Evolutionary conservation across 2,888 invertebrate species (phyloP), one percentile per base, ranked within the genome.

Genomic region (Cheiracanthium punctorium): DNA sequence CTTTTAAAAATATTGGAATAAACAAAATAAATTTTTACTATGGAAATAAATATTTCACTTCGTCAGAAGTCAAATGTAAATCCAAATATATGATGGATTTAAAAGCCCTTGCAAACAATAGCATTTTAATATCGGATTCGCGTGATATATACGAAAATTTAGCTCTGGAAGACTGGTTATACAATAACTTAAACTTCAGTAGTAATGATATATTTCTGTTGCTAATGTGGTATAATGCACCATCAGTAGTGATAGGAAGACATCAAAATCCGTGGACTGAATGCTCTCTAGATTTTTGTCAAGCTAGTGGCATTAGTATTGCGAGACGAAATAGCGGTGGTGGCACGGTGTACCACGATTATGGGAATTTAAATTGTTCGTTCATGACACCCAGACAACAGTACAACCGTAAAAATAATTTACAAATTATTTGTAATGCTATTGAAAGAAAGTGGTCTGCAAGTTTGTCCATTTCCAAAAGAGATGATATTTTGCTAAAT

Each of bases 221-320:
- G 91, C 94, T 98, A 92, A 93, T 99, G 81, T 99, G 98, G 97
- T 94, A 95, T 77, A 99, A 98, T 92, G 94, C 95, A 89, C 98
- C 98, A 0, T 96, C 97, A 91, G 96, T 99, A 77, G 98, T 99
- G 5, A 95, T 99, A 91, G 99, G 99, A 7, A 94, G 97, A 82
- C 97, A 98, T 92, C 99, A 99, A 92, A 99, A 99, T 92, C 97
- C 98, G 0, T 99, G 98, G 96, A 91, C 95, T 41, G 99, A 99
- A 92, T 95, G 96, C 0, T 96, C 98, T 91, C 92, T 96, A 1
- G 93, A 94, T 1, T 93, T 93, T 64, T 91, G 96, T 72, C 91
- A 93, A 88, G 94, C 94, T 72, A 93, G 94, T 64, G 95, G 94
- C 20, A 94, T 98, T 81, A 93, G 94, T 14, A 90, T 98, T 87